Evolutionary conservation across 2,888 invertebrate genomes (phyloP).

Genomic region (Melieria omissa): DNA sequence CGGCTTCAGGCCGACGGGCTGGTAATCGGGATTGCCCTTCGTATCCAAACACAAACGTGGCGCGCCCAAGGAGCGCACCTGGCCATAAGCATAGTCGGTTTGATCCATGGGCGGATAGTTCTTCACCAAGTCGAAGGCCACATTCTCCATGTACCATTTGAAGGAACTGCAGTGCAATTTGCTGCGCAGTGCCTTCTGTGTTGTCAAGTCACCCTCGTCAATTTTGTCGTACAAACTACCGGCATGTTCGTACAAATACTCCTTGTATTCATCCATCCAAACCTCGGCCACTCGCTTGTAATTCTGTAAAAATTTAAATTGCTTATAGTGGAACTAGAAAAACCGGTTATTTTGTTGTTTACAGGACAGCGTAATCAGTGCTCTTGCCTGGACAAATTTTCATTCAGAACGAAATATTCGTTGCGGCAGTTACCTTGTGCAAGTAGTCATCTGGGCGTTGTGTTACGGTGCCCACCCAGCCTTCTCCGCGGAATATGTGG

Average conservation of each 20-base stretch:
- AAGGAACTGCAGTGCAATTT: conserved; percentile 87
- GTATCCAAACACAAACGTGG: conserved; percentile 79
- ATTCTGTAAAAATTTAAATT: conserved; percentile 71
- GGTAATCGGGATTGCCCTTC: conserved; percentile 65
- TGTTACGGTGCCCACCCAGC: conserved; percentile 29
- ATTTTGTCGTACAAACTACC: conserved; percentile 76
- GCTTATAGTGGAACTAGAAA: neutral
- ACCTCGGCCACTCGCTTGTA: conserved; percentile 87
- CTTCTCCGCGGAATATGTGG: conserved; percentile 82
- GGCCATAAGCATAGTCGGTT: conserved; percentile 80
- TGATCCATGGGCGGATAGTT: conserved; percentile 92
- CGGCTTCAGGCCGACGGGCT: conserved; percentile 49
- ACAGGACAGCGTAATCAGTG: neutral
- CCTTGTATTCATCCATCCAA: conserved; percentile 98
- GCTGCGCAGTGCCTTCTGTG: conserved; percentile 79
- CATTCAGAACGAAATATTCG: neutral
- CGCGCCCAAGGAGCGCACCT: conserved; percentile 74
- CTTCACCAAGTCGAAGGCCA: conserved; percentile 88
- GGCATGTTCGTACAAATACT: conserved; percentile 81
- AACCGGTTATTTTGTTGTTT: neutral
- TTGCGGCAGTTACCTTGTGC: conserved; percentile 36
- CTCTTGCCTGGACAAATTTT: neutral
- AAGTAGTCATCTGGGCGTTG: conserved; percentile 41
- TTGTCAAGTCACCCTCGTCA: conserved; percentile 81
- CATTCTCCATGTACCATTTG: conserved; percentile 91